These are phyloP conservation scores for Sarcophilus harrisii DNA, from an alignment of 2,797 vertebrate species.

Conservation along the genomic window DNA sequence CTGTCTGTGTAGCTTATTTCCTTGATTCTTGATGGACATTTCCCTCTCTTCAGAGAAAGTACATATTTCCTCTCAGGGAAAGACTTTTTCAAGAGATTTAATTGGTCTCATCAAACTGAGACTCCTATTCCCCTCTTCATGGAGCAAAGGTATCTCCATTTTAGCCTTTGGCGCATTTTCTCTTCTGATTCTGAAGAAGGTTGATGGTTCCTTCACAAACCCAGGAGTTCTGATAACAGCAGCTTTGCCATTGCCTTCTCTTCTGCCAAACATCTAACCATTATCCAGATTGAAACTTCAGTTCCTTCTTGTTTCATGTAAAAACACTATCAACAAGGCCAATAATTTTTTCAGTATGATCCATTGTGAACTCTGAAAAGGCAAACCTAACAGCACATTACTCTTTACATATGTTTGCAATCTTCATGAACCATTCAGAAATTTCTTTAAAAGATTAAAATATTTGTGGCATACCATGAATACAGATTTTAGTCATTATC, in stretches of 20 bases:
- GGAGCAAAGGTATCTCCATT: background rate
- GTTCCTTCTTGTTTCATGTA: background rate
- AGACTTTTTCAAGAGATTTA: slow-evolving; percentile 5
- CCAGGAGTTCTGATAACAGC: background rate
- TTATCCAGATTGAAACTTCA: slow-evolving; percentile 25
- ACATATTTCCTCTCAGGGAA: background rate
- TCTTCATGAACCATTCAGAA: background rate
- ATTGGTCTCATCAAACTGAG: background rate
- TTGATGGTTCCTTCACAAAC: background rate
- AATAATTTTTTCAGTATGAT: background rate
- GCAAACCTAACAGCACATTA: background rate
- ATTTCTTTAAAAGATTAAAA: background rate
- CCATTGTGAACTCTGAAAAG: background rate
- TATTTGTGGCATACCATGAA: background rate
- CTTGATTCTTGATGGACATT: background rate
- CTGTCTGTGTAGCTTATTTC: background rate
- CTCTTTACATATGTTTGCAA: background rate
- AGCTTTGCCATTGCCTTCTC: background rate
- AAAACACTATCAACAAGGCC: background rate
- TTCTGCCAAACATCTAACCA: slow-evolving; percentile 19
- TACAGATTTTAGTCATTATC: background rate
- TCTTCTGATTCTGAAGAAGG: background rate
- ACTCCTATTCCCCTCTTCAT: background rate
- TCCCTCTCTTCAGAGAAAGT: slow-evolving; percentile 5
- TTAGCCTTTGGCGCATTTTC: background rate